Percentiles rank a stretch among this genome's conserved stretches.
These are phyloP conservation scores for Ophion costatus DNA, from an alignment of 2,888 invertebrate species.

Conservation along the genomic window DNA sequence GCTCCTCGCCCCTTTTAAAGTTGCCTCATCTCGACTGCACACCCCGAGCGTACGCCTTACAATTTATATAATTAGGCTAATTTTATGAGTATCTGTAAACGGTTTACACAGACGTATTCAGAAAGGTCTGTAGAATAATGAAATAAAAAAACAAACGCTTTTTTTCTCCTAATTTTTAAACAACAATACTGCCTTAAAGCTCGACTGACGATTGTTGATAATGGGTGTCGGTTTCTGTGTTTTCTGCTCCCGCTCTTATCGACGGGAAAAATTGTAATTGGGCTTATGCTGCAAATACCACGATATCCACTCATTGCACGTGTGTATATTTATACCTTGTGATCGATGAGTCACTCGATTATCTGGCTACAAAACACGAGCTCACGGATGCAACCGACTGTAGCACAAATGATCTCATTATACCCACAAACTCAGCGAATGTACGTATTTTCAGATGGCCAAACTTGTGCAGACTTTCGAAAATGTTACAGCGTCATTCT, in stretches of 20 bases:
- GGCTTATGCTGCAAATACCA: not conserved
- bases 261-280: not conserved
- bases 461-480: not conserved
- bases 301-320: not conserved
- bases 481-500: not conserved
- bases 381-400: not conserved
- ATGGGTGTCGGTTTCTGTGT: not conserved
- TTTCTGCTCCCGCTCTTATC: not conserved
- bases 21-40: no score
- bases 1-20: no score
- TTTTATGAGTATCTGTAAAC: no score
- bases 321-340: conserved; percentile 5
- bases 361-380: conserved; percentile 7
- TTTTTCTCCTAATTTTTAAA: no score
- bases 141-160: no score
- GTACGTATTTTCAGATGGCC: not conserved
- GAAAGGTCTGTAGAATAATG: no score
- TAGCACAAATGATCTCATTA: not conserved
- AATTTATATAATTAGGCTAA: no score
- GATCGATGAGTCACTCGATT: conserved; percentile 60
- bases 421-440: not conserved
- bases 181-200: no score
- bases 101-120: no score
- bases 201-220: not conserved
- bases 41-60: no score